phyloP scores from a whole-genome alignment of 1,140 invertebrate genomes.

The Drosophila lacertosa region DNA sequence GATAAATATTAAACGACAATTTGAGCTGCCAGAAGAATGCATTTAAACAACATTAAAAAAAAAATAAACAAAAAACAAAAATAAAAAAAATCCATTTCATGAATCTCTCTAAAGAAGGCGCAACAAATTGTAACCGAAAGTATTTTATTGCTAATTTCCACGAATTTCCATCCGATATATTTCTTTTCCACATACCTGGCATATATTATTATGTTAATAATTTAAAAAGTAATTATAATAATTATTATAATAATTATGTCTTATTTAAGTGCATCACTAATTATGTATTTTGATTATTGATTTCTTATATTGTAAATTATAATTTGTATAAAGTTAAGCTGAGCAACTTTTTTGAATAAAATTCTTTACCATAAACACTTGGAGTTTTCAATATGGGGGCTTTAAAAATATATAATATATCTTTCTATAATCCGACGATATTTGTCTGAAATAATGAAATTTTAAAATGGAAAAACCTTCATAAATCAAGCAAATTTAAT shows the following conservation, averaged over 20 bases:
- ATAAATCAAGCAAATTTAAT: too few relatives aligned
- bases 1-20: slow-evolving; percentile 29
- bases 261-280: slow-evolving; percentile 73
- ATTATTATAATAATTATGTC: slow-evolving; percentile 48
- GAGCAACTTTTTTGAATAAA: slow-evolving; percentile 79
- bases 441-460: too few relatives aligned
- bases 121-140: slow-evolving; percentile 53
- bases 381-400: background rate
- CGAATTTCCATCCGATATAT: slow-evolving; percentile 57
- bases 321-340: slow-evolving; percentile 81
- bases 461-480: too few relatives aligned
- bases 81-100: background rate
- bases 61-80: slow-evolving; percentile 3
- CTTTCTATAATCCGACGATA: too few relatives aligned
- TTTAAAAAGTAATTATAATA: slow-evolving; percentile 38
- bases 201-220: slow-evolving; percentile 65
- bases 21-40: slow-evolving; percentile 65
- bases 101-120: slow-evolving; percentile 34
- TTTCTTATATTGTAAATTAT: slow-evolving; percentile 70
- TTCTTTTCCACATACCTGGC: slow-evolving; percentile 32
- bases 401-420: too few relatives aligned
- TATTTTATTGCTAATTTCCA: slow-evolving; percentile 54
- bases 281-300: slow-evolving; percentile 68
- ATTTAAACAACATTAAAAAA: slow-evolving; percentile 60
- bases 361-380: slow-evolving; percentile 69